Conservation (phyloP, 2,888 invertebrate genomes). For the Macaria notata region DNA sequence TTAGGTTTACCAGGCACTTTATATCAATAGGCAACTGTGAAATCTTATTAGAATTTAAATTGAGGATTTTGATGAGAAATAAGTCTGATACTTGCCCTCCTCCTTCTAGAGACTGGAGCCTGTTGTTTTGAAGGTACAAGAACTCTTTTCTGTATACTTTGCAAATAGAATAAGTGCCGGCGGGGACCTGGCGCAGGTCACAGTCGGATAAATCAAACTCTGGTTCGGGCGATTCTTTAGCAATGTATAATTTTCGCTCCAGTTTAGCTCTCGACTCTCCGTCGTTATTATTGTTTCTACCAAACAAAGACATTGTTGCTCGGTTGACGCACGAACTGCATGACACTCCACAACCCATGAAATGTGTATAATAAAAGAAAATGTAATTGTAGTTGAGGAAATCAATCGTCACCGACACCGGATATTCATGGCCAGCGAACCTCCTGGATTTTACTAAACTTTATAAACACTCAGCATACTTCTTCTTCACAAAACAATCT, state of each 20-base stretch:
- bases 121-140: constrained; percentile 86
- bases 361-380: constrained; percentile 39
- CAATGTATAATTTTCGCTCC: constrained; percentile 74
- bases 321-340: constrained; percentile 54
- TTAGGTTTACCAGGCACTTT: constrained; percentile 84
- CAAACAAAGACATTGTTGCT: constrained; percentile 71
- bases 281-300: constrained; percentile 52
- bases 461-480: background rate
- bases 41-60: constrained; percentile 86
- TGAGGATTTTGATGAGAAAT: constrained; percentile 84
- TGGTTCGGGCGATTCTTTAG: constrained; percentile 89
- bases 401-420: constrained; percentile 45
- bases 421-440: constrained; percentile 37
- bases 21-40: constrained; percentile 84
- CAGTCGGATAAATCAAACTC: constrained; percentile 91
- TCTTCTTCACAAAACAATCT: too few relatives aligned
- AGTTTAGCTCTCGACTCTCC: constrained; percentile 57
- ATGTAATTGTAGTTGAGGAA: constrained; percentile 27
- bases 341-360: constrained; percentile 74
- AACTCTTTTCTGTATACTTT: constrained; percentile 90
- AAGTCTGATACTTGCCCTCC: constrained; percentile 89
- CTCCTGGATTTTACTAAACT: background rate
- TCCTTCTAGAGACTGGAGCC: constrained; percentile 85
- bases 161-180: constrained; percentile 90
- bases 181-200: constrained; percentile 87